Percentiles rank a stretch among this genome's conserved stretches.
phyloP scores from a whole-genome alignment of 2,113 vertebrate genomes.

The Nanger granti region DNA sequence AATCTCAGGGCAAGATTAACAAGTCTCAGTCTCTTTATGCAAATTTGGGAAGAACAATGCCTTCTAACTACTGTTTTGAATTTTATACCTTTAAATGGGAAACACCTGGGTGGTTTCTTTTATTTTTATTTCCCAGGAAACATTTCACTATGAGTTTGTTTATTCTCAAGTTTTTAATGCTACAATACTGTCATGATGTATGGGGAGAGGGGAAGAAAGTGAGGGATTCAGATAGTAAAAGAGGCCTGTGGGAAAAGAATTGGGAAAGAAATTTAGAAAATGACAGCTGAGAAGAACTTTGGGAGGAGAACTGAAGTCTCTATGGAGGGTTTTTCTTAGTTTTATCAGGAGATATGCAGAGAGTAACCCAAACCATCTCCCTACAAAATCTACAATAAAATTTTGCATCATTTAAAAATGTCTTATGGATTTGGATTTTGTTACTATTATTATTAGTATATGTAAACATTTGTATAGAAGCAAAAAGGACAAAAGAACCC shows the following conservation, averaged over 20 bases:
- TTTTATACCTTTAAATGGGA: not conserved
- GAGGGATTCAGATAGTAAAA: not conserved
- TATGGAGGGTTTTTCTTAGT: not conserved
- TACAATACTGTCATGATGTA: not conserved
- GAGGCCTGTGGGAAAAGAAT: not conserved
- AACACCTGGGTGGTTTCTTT: not conserved
- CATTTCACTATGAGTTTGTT: not conserved
- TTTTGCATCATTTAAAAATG: not conserved
- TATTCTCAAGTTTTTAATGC: not conserved
- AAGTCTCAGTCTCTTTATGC: not conserved
- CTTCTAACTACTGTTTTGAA: not conserved
- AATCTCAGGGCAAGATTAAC: not conserved
- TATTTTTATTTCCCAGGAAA: constrained; percentile 2
- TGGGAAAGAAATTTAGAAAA: not conserved
- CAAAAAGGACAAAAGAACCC: not conserved
- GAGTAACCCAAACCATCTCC: not conserved
- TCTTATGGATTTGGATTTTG: not conserved
- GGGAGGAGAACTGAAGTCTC: not conserved
- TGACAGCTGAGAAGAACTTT: not conserved
- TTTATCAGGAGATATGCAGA: not conserved
- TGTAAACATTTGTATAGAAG: not conserved
- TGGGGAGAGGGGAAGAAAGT: not conserved
- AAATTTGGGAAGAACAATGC: not conserved
- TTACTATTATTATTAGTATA: not conserved
- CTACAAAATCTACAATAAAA: not conserved